Conservation (phyloP, 2,888 invertebrate species). For the Drosophila pullipes region DNA sequence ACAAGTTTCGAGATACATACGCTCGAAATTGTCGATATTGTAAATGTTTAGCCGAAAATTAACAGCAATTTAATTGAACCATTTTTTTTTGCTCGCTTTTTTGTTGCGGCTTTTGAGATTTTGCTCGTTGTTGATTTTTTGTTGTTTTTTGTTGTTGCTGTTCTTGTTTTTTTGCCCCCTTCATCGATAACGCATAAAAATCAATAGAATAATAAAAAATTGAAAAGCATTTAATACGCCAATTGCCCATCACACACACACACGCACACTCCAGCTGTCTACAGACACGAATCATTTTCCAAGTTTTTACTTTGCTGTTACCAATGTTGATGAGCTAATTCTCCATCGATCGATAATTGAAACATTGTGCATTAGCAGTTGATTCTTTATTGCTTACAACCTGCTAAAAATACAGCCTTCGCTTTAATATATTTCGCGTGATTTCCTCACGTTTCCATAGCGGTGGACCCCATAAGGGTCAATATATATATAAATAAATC, state of each 20-base stretch:
- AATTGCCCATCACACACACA: constrained; percentile 31
- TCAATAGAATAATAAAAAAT: constrained; percentile 75
- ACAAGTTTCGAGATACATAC: constrained; percentile 60
- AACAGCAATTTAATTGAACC: constrained; percentile 73
- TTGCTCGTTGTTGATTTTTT: constrained; percentile 16
- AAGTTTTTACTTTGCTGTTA: constrained; percentile 19
- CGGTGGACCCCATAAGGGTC: background rate
- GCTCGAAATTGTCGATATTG: constrained; percentile 34
- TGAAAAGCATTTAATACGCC: constrained; percentile 67
- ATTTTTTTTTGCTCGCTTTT: constrained; percentile 43
- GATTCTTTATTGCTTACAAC: background rate
- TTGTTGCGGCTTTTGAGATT: constrained; percentile 19
- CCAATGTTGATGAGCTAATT: constrained; percentile 41
- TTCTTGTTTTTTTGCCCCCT: constrained; percentile 3
- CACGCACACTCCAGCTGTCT: constrained; percentile 12
- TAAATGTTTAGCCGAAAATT: constrained; percentile 77
- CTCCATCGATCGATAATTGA: constrained; percentile 59
- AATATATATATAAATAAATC: background rate
- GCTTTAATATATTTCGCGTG: constrained; percentile 14
- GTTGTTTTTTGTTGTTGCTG: constrained; percentile 6
- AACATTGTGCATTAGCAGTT: constrained; percentile 21
- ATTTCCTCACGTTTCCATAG: background rate
- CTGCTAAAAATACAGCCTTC: background rate
- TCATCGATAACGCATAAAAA: constrained; percentile 58
- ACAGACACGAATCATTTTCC: constrained; percentile 29